Base-by-base conservation (phyloP, 2,113 vertebrate genomes). In the Rhabdomys dilectus region DNA sequence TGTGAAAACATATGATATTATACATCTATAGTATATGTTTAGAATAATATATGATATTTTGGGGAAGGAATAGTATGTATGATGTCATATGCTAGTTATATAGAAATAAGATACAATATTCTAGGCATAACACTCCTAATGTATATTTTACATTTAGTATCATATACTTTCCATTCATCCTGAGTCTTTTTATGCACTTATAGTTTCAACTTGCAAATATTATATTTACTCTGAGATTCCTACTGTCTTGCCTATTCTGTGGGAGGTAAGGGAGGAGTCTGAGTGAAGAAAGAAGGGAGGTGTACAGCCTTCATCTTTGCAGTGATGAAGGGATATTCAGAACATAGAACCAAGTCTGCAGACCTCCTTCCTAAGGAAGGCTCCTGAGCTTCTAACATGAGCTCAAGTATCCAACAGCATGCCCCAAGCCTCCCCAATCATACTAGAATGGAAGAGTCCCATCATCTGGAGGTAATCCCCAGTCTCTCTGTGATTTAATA, bases 261-360 rank as follows among this genome's bases (percentile, higher is more conserved):
- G 21, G n/a, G 60, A 81, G 15, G 7, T 12, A 0, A 24, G 17
- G 29, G 2, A 51, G 53, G n/a, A 88, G 36, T 68, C 29, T 16
- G 45, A 45, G 8, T 29, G 7, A 1, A 10, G 15, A 1, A 1
- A 77, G 26, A 45, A 45, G 31, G 4, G 31, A 31, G 31, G 17
- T 58, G 26, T 51, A 4, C 0, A 0, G 66, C 7, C 36, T 56
- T 29, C 31, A 10, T 10, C 26, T 34, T 51, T 1, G 7, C 7
- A 56, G 11, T 31, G n/a, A 7, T 34, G 1, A 5, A 75, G 72
- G 2, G 15, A 42, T 48, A 17, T 51, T 26, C 1, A 2, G 21
- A 36, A 9, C 0, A 4, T 3, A 0, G 34, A 66, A 42, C n/a
- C 3, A 12, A 21, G 3, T 22, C 24, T 58, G 51, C 10, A 80